Evolutionary conservation across 2,113 vertebrate species (phyloP).

Genomic region (Pelodiscus sinensis): DNA sequence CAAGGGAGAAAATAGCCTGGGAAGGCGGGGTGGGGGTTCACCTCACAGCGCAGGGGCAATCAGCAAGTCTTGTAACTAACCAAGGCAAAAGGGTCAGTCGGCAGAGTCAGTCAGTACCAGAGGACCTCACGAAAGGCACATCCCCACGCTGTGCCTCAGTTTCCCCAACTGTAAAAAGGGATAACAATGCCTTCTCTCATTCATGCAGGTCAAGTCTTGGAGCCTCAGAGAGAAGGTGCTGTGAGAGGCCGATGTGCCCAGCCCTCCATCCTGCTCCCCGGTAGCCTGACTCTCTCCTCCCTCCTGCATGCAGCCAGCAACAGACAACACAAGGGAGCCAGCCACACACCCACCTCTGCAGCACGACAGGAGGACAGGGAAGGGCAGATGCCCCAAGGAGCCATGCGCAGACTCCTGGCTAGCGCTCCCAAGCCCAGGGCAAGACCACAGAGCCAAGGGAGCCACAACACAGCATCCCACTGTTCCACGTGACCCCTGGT

Average conservation of each 20-base stretch:
- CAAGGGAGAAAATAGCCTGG: background rate
- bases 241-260: background rate
- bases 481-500: rapidly evolving
- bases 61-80: background rate
- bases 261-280: background rate
- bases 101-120: background rate
- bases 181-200: background rate
- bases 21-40: background rate
- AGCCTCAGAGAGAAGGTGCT: background rate
- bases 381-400: background rate
- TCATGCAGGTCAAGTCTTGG: background rate
- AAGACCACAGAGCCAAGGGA: background rate
- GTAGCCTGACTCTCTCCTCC: background rate
- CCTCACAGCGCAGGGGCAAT: background rate
- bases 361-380: background rate
- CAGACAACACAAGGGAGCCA: background rate
- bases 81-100: no score
- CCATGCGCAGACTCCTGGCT: background rate
- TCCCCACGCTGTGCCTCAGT: background rate
- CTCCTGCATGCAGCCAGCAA: background rate
- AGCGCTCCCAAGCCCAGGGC: background rate
- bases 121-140: background rate
- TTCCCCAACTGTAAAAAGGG: background rate
- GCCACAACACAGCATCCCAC: background rate
- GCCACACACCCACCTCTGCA: background rate